Evolutionary conservation across 2,113 vertebrate species (phyloP).

Genomic region (Scolopax mira): DNA sequence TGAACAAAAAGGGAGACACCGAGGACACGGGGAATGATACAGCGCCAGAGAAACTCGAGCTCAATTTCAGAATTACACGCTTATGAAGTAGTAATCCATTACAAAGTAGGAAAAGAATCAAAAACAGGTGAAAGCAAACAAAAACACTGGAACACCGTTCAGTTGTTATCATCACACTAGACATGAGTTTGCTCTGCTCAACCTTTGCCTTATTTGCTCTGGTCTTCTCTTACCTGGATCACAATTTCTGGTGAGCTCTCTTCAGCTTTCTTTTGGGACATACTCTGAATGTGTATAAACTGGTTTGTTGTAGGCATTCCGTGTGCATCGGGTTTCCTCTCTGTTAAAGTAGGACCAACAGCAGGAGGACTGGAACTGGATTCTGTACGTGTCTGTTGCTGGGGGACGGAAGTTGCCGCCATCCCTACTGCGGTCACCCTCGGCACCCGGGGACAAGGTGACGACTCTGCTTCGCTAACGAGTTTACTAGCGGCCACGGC

Average conservation of each 20-base stretch:
- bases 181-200: neutral
- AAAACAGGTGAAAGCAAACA: neutral
- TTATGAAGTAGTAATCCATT: neutral
- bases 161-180: neutral
- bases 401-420: slow-evolving; percentile 68
- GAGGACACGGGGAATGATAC: neutral
- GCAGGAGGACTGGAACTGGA: slow-evolving; percentile 74
- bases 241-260: slow-evolving; percentile 81
- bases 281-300: slow-evolving; percentile 85
- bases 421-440: slow-evolving; percentile 63
- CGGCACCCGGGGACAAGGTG: slow-evolving; percentile 74
- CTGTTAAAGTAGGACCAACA: slow-evolving; percentile 62
- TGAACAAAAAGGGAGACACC: neutral
- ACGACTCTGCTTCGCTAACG: slow-evolving; percentile 66
- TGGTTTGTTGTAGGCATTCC: slow-evolving; percentile 71
- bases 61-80: neutral
- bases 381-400: slow-evolving; percentile 81
- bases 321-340: slow-evolving; percentile 72
- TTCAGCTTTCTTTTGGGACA: slow-evolving; percentile 83
- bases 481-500: slow-evolving; percentile 76
- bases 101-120: neutral
- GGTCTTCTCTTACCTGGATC: slow-evolving; percentile 84
- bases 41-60: neutral
- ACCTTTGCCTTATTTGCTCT: neutral
- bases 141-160: neutral